phyloP scores from a whole-genome alignment of 2,888 invertebrate species.

The Hydrotaea diabolus region DNA sequence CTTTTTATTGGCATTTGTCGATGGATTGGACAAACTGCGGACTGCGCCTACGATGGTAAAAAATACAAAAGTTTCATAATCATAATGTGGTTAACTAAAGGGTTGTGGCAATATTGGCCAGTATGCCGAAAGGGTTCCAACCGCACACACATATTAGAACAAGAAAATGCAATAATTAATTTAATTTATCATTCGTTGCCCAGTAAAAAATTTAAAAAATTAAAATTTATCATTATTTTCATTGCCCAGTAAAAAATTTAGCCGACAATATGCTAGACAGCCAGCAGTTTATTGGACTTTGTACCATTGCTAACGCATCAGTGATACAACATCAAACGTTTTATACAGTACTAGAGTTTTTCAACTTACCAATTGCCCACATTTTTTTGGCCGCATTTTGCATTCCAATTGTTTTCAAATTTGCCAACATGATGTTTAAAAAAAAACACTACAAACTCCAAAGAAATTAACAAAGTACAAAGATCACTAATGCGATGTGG shows the following conservation, averaged over 20 bases:
- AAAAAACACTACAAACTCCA: too few relatives aligned
- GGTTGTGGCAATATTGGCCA: neutral
- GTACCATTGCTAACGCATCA: conserved; percentile 12
- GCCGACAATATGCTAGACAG: neutral
- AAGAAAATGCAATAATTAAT: neutral
- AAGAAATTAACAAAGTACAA: conserved; percentile 13
- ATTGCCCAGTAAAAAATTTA: too few relatives aligned
- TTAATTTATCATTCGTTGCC: too few relatives aligned
- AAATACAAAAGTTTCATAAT: neutral
- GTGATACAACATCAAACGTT: conserved; percentile 10
- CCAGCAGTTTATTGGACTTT: conserved; percentile 40
- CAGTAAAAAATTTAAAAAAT: neutral
- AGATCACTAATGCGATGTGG: too few relatives aligned
- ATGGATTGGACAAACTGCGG: conserved; percentile 44
- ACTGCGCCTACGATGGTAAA: conserved; percentile 33
- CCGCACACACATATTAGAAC: neutral
- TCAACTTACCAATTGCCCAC: conserved; percentile 49
- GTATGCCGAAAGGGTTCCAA: neutral
- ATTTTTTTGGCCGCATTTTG: conserved; percentile 50
- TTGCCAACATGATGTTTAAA: conserved; percentile 56
- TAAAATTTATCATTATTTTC: neutral
- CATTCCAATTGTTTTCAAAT: conserved; percentile 37
- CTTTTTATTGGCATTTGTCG: neutral
- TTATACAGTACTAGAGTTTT: neutral
- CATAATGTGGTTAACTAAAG: neutral